Percentiles rank a stretch among this genome's conserved stretches.
Evolutionary conservation across 2,113 vertebrate species (phyloP).

Genomic region (Myotis lucifugus): DNA sequence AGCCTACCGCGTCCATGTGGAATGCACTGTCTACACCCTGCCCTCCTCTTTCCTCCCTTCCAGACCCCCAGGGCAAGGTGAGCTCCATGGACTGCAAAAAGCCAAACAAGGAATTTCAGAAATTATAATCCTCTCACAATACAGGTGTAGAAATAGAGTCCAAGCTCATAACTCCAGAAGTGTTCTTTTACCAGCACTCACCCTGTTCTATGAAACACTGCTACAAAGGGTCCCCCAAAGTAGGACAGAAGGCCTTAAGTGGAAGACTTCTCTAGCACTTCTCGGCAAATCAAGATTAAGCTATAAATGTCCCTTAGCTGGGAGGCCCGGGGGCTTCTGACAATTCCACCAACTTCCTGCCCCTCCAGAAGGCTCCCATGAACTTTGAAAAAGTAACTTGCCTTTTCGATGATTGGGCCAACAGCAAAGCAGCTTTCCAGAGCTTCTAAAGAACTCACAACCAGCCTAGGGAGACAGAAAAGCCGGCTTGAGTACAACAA

Average conservation of each 20-base stretch:
- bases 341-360: slow-evolving; percentile 70
- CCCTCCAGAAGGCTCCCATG: slow-evolving; percentile 76
- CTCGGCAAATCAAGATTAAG: slow-evolving; percentile 25
- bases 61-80: background rate
- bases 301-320: background rate
- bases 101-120: background rate
- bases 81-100: background rate
- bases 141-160: background rate
- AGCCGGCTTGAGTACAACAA: slow-evolving; percentile 83
- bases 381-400: slow-evolving; percentile 86
- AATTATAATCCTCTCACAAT: background rate
- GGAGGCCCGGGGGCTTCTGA: slow-evolving; percentile 58
- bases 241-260: background rate
- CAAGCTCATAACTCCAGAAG: background rate
- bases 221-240: background rate
- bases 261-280: background rate
- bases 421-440: slow-evolving; percentile 99
- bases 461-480: slow-evolving; percentile 92
- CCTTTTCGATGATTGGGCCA: slow-evolving; percentile 96
- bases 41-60: background rate
- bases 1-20: background rate
- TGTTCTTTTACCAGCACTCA: background rate
- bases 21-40: background rate
- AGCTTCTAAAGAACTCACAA: slow-evolving; percentile 97
- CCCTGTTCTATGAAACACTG: background rate